Conservation (phyloP, 2,797 vertebrate genomes). For the Lerista edwardsae region DNA sequence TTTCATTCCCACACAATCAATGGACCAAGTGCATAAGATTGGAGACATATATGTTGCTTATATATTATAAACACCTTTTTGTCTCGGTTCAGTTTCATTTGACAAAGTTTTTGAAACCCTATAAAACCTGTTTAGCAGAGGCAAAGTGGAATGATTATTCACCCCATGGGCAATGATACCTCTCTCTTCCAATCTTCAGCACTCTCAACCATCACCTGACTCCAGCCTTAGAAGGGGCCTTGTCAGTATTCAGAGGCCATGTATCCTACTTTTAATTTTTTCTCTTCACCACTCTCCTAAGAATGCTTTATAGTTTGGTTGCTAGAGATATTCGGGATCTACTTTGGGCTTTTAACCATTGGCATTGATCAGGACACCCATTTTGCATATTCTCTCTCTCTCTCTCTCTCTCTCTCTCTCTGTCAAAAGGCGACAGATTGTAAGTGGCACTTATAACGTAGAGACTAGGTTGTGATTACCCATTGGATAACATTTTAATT, state of each 20-base stretch:
- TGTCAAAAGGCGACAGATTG: constrained; percentile 57
- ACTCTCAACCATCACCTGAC: not conserved
- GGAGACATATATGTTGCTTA: not conserved
- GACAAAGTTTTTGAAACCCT: constrained; percentile 1
- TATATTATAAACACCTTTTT: not conserved
- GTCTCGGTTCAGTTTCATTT: not conserved
- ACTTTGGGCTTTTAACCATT: constrained; percentile 20
- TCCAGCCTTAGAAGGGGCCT: not conserved
- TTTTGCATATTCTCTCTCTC: not conserved
- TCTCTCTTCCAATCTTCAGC: not conserved
- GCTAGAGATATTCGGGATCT: not conserved
- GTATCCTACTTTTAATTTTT: not conserved
- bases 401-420: not conserved
- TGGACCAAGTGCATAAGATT: not conserved
- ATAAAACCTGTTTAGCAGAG: not conserved
- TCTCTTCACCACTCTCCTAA: not conserved
- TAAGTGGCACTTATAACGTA: constrained; percentile 53
- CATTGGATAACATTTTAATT: constrained; percentile 60
- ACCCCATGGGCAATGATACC: too few species aligned
- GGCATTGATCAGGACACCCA: constrained; percentile 22
- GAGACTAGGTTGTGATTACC: constrained; percentile 60
- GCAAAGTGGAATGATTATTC: not conserved
- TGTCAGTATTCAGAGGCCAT: not conserved
- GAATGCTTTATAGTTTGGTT: not conserved
- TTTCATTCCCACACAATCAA: not conserved